These are phyloP conservation scores for Macropus fuliginosus DNA, from an alignment of 2,797 vertebrate genomes.

Conservation along the genomic window DNA sequence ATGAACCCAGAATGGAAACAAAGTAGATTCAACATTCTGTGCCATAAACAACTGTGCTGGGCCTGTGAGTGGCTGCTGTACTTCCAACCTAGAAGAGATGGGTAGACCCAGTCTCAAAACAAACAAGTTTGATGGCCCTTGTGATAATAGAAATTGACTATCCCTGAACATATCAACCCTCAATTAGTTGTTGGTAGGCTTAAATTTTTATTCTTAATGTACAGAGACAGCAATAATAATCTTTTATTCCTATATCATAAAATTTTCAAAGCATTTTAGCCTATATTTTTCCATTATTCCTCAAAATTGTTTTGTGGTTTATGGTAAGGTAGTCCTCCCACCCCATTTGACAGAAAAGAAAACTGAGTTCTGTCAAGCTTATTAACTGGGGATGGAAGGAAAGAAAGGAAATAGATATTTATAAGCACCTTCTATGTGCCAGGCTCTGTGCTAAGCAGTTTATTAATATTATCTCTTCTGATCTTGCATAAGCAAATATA, in stretches of 20 bases:
- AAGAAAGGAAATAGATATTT: background rate
- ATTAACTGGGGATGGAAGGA: background rate
- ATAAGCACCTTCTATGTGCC: background rate
- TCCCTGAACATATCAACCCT: background rate
- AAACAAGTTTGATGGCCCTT: background rate
- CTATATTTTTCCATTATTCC: background rate
- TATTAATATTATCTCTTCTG: background rate
- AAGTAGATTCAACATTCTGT: background rate
- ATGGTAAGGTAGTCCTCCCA: background rate
- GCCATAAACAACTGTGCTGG: background rate
- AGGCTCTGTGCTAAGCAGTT: background rate
- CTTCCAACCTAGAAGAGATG: background rate
- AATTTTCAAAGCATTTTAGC: slow-evolving; percentile 10
- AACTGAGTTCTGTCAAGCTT: background rate
- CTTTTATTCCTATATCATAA: background rate
- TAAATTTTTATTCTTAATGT: background rate
- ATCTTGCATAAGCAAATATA: background rate
- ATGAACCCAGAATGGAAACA: background rate
- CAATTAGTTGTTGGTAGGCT: background rate
- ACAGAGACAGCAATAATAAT: background rate
- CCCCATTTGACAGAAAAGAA: background rate
- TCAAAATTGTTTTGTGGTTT: background rate
- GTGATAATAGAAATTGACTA: background rate
- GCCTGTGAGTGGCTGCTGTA: background rate
- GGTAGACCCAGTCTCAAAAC: too few species aligned